Evolutionary conservation across 2,888 invertebrate genomes (phyloP), one percentile per base, ranked within the genome.

Genomic region (Tetheella fluctuosa): DNA sequence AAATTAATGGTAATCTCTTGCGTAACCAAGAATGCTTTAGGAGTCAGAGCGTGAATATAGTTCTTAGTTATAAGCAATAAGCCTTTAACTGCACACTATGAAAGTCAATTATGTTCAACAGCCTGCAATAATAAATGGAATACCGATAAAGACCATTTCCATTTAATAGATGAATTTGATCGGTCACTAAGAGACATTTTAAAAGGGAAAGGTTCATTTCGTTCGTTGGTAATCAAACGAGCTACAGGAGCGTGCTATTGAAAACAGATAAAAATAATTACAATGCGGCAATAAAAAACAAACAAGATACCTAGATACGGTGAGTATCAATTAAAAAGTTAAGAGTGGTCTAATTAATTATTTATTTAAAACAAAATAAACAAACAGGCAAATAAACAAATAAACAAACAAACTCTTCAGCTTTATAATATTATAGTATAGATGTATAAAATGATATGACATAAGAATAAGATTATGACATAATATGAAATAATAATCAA

Each of bases 211-310:
- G 48, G 48, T 48, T 48, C 17, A 48, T 20, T n/a, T 48, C 17
- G 1, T 48, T 20, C 20, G 20, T 7, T 48, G 17, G 20, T 20
- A n/a, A 48, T 48, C 48, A 48, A 48, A 48, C 48, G 48, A 48
- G 48, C 20, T 48, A 48, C 48, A 48, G 48, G 20, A 48, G 48
- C 48, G 48, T 48, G 48, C 2, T 48, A 48, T 48, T 48, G n/a
- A 5, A 48, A 20, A n/a, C 10, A 48, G 48, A 20, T 48, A 48
- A 48, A 48, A 48, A 20, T 48, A 48, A 48, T 48, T 48, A 48
- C 42, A 15, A 42, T 8, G 7, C 1, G 7, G 7, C 42, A 17
- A n/a, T 37, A 15, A 13, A 10, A 34, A 34, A 42, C 3, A 39
- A 15, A 15, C 1, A n/a, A 15, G 15, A 12, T 42, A 17, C 17